Conservation (phyloP, 2,797 vertebrate genomes). For the Platalea minor region DNA sequence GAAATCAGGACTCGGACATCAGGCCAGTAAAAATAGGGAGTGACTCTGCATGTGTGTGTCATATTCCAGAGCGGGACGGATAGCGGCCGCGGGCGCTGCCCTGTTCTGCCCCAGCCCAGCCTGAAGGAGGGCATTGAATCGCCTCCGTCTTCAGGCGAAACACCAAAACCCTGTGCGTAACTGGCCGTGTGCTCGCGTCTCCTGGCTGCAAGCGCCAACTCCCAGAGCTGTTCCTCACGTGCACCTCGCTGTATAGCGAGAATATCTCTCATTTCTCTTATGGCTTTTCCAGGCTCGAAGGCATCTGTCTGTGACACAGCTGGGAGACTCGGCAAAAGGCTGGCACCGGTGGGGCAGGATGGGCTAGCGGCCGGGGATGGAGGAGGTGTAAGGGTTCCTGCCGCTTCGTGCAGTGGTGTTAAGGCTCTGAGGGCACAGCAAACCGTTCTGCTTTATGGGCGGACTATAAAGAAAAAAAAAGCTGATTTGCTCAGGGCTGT, state of each 20-base stretch:
- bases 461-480: background rate
- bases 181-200: background rate
- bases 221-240: background rate
- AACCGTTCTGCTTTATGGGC: background rate
- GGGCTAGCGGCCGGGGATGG: background rate
- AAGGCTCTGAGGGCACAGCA: background rate
- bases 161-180: background rate
- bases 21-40: constrained; percentile 12
- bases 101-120: background rate
- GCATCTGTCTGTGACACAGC: background rate
- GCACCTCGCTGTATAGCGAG: background rate
- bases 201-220: background rate
- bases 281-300: background rate
- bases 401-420: rapidly evolving
- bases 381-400: background rate
- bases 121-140: background rate
- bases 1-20: background rate
- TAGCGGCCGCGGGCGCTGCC: rapidly evolving
- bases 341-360: rapidly evolving
- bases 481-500: background rate
- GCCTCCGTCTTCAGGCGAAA: background rate
- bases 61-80: background rate
- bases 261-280: background rate
- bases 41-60: background rate
- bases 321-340: background rate